Evolutionary conservation across 2,888 invertebrate species (phyloP).

Genomic region (Scelioninae gen. 2): DNA sequence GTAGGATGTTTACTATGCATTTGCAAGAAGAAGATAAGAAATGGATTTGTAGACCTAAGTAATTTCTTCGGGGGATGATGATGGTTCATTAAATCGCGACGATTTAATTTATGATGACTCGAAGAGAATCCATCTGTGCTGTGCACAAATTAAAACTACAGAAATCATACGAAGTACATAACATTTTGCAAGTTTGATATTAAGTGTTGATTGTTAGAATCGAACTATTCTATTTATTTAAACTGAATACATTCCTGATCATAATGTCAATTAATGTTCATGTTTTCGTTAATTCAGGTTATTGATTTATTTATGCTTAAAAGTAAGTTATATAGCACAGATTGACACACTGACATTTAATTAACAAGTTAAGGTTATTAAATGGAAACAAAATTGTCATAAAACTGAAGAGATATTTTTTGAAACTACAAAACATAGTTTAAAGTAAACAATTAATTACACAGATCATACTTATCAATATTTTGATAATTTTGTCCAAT

Average conservation of each 20-base stretch:
- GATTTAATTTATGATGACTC: constrained; percentile 31
- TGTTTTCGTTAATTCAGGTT: too few relatives aligned
- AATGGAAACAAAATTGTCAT: too few relatives aligned
- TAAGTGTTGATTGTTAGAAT: too few relatives aligned
- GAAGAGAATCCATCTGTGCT: constrained; percentile 63
- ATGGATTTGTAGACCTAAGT: constrained; percentile 69
- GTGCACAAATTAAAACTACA: constrained; percentile 63
- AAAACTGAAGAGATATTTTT: too few relatives aligned
- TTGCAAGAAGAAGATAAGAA: constrained; percentile 69
- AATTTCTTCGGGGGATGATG: constrained; percentile 2
- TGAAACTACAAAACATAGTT: too few relatives aligned
- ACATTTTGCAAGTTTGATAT: neutral
- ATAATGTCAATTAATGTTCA: too few relatives aligned
- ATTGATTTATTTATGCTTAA: too few relatives aligned
- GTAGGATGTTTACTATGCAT: constrained; percentile 66
- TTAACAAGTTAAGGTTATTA: neutral
- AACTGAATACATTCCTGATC: too few relatives aligned
- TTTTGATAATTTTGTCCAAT: constrained; percentile 23
- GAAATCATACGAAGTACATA: constrained; percentile 33
- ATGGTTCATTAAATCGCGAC: neutral
- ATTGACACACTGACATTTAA: too few relatives aligned
- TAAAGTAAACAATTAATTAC: too few relatives aligned
- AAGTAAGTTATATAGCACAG: too few relatives aligned
- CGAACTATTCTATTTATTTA: too few relatives aligned
- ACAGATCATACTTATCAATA: constrained; percentile 14